Evolutionary conservation across 2,888 invertebrate species (phyloP).

Genomic region (Drymonia ruficornis): DNA sequence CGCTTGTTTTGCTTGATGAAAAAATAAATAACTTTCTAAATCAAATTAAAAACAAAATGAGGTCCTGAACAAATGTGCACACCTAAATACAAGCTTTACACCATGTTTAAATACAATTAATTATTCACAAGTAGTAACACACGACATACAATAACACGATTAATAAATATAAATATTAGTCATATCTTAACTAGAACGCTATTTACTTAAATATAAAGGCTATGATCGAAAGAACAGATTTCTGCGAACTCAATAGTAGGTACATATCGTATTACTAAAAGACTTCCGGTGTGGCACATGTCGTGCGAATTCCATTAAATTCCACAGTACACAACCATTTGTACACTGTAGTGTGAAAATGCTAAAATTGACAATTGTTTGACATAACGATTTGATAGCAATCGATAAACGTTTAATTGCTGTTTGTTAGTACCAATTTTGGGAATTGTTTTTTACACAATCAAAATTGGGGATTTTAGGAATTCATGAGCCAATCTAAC

Average conservation of each 20-base stretch:
- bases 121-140: no score
- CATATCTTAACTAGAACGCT: not conserved
- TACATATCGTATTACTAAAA: constrained; percentile 15
- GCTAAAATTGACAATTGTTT: constrained; percentile 20
- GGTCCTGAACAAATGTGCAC: no score
- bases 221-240: not conserved
- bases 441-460: not conserved
- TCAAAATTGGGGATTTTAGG: no score
- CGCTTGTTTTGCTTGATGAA: no score
- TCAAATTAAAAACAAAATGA: no score
- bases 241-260: not conserved
- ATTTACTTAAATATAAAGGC: not conserved
- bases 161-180: not conserved
- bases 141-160: no score
- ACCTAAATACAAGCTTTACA: no score
- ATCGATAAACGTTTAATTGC: constrained; percentile 21
- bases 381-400: constrained; percentile 30
- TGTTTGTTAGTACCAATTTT: not conserved
- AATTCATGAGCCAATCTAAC: no score
- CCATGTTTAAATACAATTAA: no score
- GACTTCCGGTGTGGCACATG: constrained; percentile 3
- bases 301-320: constrained; percentile 10
- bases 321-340: constrained; percentile 1
- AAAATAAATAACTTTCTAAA: no score
- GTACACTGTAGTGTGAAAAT: constrained; percentile 18